phyloP scores from a whole-genome alignment of 2,797 vertebrate genomes.

The Monodelphis domestica region DNA sequence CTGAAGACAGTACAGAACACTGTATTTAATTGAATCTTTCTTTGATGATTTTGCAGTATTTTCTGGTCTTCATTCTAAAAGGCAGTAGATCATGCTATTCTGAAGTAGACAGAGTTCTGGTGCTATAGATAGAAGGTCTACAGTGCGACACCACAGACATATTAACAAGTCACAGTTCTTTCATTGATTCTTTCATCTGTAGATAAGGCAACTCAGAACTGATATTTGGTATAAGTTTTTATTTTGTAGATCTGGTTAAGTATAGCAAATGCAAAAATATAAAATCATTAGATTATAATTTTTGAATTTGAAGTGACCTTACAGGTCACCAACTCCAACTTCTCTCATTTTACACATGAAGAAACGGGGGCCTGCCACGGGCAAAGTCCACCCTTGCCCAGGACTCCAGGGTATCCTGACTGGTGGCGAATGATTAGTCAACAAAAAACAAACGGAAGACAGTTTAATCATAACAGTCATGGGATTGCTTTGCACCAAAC shows the following conservation, averaged over 20 bases:
- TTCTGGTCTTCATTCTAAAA: not conserved
- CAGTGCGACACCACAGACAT: not conserved
- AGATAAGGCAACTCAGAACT: not conserved
- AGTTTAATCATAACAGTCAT: no score
- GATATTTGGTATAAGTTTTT: not conserved
- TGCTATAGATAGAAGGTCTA: not conserved
- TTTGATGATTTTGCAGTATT: not conserved
- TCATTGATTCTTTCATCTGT: not conserved
- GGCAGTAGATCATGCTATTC: not conserved
- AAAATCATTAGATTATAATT: not conserved
- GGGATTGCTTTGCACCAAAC: no score
- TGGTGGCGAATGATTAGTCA: no score
- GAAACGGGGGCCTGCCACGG: not conserved
- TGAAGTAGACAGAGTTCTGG: not conserved
- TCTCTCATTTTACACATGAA: conserved; percentile 1
- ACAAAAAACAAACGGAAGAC: no score
- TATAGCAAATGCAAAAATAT: not conserved
- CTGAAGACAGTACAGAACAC: not conserved
- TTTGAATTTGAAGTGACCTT: not conserved
- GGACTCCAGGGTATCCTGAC: no score
- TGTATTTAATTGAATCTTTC: not conserved
- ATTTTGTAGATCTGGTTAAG: not conserved
- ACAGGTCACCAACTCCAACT: not conserved
- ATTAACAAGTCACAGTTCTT: no score
- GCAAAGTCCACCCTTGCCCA: no score